phyloP scores from a whole-genome alignment of 92 coral and sea anemone species.

The Siderastrea radians region DNA sequence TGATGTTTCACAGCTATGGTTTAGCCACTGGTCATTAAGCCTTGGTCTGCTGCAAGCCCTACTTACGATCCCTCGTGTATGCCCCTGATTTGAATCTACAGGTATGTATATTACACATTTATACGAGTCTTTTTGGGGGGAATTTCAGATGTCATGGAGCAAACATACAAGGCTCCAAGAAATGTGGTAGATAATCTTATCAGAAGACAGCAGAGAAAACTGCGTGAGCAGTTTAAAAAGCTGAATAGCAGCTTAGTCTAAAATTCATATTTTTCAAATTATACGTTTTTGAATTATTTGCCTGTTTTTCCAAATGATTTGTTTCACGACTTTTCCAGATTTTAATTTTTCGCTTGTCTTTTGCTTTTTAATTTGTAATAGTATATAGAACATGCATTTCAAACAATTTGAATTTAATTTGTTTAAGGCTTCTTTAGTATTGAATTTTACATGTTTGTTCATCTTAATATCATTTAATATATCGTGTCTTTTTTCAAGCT shows the following conservation, averaged over 20 bases:
- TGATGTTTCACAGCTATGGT: too few species aligned
- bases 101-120: background rate
- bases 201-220: constrained; percentile 24
- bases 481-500: too few species aligned
- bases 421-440: background rate
- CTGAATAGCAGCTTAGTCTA: background rate
- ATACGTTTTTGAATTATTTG: too few species aligned
- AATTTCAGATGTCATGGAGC: constrained; percentile 13
- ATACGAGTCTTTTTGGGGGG: background rate
- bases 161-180: background rate
- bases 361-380: background rate
- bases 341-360: background rate
- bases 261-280: background rate
- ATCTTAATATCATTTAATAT: too few species aligned
- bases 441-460: too few species aligned
- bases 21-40: too few species aligned
- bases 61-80: background rate
- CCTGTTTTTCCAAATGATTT: background rate
- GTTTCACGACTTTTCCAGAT: background rate
- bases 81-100: background rate
- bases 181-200: constrained; percentile 22
- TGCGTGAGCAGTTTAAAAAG: constrained; percentile 12
- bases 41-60: too few species aligned
- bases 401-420: background rate
- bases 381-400: background rate